Percentiles rank a stretch among this genome's conserved stretches.
Conservation (phyloP, 2,797 vertebrate genomes). For the Schizopygopsis pylzovi region DNA sequence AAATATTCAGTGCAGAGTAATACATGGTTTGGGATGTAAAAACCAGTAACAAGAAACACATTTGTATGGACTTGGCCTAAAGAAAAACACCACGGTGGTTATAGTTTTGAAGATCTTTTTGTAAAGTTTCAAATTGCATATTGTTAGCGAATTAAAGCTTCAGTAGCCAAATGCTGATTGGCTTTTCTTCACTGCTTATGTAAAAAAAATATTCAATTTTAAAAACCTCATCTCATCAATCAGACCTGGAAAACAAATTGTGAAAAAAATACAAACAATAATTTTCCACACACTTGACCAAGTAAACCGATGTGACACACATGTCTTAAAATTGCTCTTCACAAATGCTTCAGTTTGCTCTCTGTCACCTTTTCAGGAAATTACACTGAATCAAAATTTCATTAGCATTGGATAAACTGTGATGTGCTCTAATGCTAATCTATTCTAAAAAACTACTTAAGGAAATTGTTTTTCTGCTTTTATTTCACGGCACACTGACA, state of each 20-base stretch:
- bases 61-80: neutral
- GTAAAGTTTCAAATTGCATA: neutral
- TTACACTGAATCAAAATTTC: neutral
- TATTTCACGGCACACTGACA: constrained; percentile 35
- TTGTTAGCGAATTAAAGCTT: neutral
- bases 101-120: too few relatives aligned
- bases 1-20: neutral
- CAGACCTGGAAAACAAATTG: neutral
- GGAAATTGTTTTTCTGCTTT: constrained; percentile 30
- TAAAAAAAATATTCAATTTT: neutral
- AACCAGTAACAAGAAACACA: neutral
- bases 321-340: neutral
- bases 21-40: neutral
- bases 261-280: neutral
- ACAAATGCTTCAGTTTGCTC: neutral
- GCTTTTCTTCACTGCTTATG: neutral
- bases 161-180: neutral
- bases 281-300: neutral
- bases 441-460: constrained; percentile 26
- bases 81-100: neutral
- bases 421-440: constrained; percentile 36
- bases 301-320: neutral
- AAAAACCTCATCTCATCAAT: neutral
- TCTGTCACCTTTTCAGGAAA: neutral
- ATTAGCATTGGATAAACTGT: constrained; percentile 25